Evolutionary conservation across 53 echinoderm and acorn worm genomes (phyloP), one percentile per base, ranked within the genome.

Genomic region (Pentamera pediparva): DNA sequence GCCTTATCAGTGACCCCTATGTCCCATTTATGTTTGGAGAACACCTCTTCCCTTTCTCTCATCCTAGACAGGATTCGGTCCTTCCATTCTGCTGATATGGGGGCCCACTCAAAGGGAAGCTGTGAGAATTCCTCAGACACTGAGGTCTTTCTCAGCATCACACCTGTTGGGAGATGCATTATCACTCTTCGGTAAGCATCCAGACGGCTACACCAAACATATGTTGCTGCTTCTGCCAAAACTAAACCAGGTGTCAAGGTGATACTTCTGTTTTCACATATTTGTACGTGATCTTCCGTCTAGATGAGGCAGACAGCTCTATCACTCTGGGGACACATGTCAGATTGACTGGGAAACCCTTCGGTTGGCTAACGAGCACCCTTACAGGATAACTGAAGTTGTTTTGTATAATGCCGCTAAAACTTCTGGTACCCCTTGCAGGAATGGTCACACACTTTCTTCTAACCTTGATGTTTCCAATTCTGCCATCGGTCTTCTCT

Each of bases 1-100:
- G 58, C 65, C n/a, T 74, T 51, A 6, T 62, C 13, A 12, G 83
- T 87, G 8, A 67, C 19, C 12, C 81, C 86, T 3, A 81, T 35
- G 49, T 81, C 78, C 77, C 70, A 76, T 6, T 76, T 72, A 53
- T 86, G 70, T 32, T 4, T 58, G 7, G 70, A 25, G 41, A 86
- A 86, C 15, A 86, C 77, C 12, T 65, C 70, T 13, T 40, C 27
- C 71, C 76, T 86, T 24, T 69, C 32, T 26, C 38, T 37, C 21
- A 81, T 34, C 47, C 13, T 62, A 13, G 52, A 18, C 18, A 86
- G 70, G 17, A 59, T 17, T 33, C 47, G 15, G 0, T 13, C 28
- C 53, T 84, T 84, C 1, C 35, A 21, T 9, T 79, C 50, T 50
- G 18, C 50, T 19, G 50, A 22, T 50, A 50, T 22, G 9, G 30